A percentile compares a stretch with the other conserved stretches of the same genome.
Conservation (phyloP, 1,140 invertebrate genomes). For the Calosoma granatense region DNA sequence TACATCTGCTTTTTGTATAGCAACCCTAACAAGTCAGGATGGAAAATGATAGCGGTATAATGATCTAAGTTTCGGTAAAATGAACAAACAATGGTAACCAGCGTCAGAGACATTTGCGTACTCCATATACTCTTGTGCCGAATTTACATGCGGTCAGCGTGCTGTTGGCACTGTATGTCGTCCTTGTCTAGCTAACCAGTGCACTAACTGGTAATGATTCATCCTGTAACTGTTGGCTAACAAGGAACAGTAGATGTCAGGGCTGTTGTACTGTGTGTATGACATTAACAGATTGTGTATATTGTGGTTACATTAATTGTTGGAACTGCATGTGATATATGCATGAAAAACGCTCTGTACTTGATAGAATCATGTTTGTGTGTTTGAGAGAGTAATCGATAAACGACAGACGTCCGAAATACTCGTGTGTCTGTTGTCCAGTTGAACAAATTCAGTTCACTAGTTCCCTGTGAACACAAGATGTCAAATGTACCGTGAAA, state of each 20-base stretch:
- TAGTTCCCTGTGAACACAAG: not conserved
- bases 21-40: too few species aligned
- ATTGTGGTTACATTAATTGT: slow-evolving; percentile 6
- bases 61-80: not conserved
- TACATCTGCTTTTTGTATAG: too few species aligned
- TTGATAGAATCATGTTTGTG: slow-evolving; percentile 1
- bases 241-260: not conserved
- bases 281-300: slow-evolving; percentile 7
- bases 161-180: not conserved
- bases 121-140: not conserved
- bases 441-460: not conserved
- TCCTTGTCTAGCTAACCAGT: not conserved
- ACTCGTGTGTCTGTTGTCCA: not conserved
- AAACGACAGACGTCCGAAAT: not conserved
- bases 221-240: not conserved
- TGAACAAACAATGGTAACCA: not conserved
- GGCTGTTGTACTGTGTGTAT: not conserved
- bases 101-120: not conserved
- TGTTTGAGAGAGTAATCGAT: not conserved
- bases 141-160: not conserved
- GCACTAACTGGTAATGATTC: not conserved
- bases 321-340: slow-evolving; percentile 3
- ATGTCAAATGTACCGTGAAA: not conserved
- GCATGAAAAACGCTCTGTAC: not conserved
- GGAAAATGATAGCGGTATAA: too few species aligned